Evolutionary conservation across 2,888 invertebrate genomes (phyloP), one percentile per base, ranked within the genome.

Genomic region (Latrodectus elegans): DNA sequence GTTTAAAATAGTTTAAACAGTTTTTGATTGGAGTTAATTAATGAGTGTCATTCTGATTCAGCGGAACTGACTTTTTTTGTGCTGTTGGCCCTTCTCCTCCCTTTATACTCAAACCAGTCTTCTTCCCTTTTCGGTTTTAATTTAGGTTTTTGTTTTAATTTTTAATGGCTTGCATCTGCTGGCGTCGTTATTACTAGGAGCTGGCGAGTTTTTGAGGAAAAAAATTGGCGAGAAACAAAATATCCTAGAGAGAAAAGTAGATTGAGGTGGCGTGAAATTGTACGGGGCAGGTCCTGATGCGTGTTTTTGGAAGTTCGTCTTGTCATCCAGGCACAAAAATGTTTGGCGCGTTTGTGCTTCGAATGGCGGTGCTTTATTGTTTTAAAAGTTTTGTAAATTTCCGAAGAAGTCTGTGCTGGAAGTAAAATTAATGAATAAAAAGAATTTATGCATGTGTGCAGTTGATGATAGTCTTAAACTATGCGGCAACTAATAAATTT

Each of bases 1-100:
- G 76, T 87, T 87, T 87, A 81, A 87, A 87, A 87, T 87, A 87
- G 86, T 87, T 87, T 87, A 87, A 87, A 87, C 80, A 87, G 86
- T 87, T 87, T 87, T 87, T 87, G 86, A 87, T 82, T 87, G 86
- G 72, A 77, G 77, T 67, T 87, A 87, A 87, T 87, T 81, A 87
- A 87, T 82, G 81, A 68, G 81, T 71, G 86, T 81, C 86, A 76
- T 86, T 86, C 81, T 80, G 68, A 80, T 74, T 85, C 38, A 38
- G 38, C 38, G 38, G 38, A 38, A 38, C 38, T 38, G 38, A 38
- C 38, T 38, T 38, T 38, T 38, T 38, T 38, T 38, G 4, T 38
- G 4, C 38, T 38, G 38, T 38, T 38, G 38, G 38, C 38, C 38
- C 38, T 67, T 52, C n/a, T 17, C 55, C n/a, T n/a, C 2, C 38